A percentile compares a stretch with the other conserved stretches of the same genome.
These are phyloP conservation scores for Tanypteryx hageni DNA, from an alignment of 2,888 invertebrate species.

Conservation along the genomic window DNA sequence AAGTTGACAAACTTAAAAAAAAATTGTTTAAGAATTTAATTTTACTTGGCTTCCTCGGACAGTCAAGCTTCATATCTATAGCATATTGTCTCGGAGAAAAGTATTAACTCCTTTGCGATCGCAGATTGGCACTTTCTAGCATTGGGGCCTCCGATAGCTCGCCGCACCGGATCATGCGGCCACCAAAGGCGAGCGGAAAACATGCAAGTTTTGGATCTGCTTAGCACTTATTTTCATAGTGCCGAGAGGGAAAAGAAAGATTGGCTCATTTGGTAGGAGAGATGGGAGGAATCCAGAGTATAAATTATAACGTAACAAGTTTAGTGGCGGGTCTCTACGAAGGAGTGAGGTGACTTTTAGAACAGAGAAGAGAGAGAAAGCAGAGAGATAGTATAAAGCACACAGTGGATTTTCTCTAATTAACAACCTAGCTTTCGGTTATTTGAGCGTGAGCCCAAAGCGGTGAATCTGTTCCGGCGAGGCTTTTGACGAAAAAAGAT, in stretches of 20 bases:
- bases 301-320: no score
- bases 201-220: neutral
- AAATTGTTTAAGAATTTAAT: no score
- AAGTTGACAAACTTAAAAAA: no score
- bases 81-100: no score
- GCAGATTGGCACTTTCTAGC: neutral
- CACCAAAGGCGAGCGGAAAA: neutral
- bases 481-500: slow-evolving; percentile 19
- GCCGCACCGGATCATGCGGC: neutral
- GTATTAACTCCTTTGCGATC: neutral
- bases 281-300: no score
- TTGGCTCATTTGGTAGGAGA: neutral
- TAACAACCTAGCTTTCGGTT: slow-evolving; percentile 41
- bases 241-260: slow-evolving; percentile 3
- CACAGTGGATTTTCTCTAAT: slow-evolving; percentile 28
- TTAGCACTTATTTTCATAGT: neutral
- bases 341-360: no score
- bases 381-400: neutral
- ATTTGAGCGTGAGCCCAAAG: slow-evolving; percentile 43
- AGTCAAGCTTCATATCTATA: no score
- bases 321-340: no score
- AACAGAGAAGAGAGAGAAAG: no score
- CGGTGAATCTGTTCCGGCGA: slow-evolving; percentile 26
- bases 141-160: neutral
- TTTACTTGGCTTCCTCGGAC: no score